A percentile compares a stretch with the other conserved stretches of the same genome.
Evolutionary conservation across 2,797 vertebrate genomes (phyloP).

Genomic region (Anolis apletophallus): DNA sequence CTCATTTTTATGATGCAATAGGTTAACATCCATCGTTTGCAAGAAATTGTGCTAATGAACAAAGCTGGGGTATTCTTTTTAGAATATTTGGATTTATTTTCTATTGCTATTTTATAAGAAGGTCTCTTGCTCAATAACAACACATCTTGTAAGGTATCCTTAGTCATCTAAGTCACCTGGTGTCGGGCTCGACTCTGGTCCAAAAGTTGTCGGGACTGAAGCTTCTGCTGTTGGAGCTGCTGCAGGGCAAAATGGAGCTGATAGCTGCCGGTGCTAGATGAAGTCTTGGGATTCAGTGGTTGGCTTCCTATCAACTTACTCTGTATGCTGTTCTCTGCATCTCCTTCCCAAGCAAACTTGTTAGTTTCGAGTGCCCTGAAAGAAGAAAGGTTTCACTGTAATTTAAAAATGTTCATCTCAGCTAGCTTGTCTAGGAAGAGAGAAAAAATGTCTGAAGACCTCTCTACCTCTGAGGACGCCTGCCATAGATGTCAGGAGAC

Average conservation of each 20-base stretch:
- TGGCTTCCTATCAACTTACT: constrained; percentile 70
- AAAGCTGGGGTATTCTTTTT: not conserved
- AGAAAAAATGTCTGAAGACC: not conserved
- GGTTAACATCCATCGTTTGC: not conserved
- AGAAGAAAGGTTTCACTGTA: constrained; percentile 55
- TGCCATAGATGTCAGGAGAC: too few relatives aligned
- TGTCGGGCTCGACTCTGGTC: constrained; percentile 84
- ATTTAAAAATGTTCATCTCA: not conserved
- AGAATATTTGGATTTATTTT: not conserved
- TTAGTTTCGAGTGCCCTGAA: constrained; percentile 76
- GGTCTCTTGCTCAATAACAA: constrained; percentile 4
- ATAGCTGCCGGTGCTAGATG: constrained; percentile 80
- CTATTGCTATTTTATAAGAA: not conserved
- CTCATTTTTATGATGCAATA: not conserved
- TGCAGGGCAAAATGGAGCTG: constrained; percentile 91
- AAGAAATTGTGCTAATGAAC: not conserved
- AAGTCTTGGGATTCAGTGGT: constrained; percentile 74
- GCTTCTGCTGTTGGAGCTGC: constrained; percentile 90
- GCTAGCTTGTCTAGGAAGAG: not conserved
- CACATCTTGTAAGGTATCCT: constrained; percentile 4
- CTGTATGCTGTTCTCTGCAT: constrained; percentile 72
- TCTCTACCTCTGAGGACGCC: too few relatives aligned
- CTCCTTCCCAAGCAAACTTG: constrained; percentile 74
- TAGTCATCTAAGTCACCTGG: constrained; percentile 80
- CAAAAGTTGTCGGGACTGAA: constrained; percentile 83